Conservation (phyloP, 2,113 vertebrate genomes). For the Dolichotis patagonum region DNA sequence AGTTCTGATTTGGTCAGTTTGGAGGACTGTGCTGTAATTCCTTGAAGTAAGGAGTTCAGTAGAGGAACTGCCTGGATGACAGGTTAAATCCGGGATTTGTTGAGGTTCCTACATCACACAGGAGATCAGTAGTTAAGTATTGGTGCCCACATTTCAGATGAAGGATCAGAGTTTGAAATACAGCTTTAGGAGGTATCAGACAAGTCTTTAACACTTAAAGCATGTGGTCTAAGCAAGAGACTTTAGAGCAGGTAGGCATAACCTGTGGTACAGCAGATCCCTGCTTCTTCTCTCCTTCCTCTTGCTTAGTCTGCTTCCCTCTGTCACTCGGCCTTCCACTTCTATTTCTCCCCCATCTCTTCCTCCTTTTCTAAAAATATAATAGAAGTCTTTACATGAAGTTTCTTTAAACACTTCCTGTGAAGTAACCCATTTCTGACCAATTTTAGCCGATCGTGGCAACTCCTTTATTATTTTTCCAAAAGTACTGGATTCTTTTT, state of each 20-base stretch:
- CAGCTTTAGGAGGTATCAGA: neutral
- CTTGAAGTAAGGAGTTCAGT: neutral
- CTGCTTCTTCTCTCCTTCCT: neutral
- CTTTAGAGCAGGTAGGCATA: neutral
- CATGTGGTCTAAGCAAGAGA: neutral
- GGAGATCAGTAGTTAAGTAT: neutral
- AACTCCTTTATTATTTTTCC: neutral
- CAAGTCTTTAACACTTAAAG: neutral
- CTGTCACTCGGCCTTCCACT: neutral
- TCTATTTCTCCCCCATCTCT: neutral
- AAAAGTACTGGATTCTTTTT: neutral
- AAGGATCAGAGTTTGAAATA: neutral
- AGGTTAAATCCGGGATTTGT: neutral
- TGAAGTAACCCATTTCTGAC: neutral
- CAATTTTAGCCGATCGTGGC: neutral
- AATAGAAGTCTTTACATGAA: neutral
- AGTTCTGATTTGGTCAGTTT: neutral
- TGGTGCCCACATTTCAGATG: neutral
- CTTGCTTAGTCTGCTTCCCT: neutral
- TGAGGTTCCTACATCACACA: neutral
- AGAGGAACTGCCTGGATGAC: neutral
- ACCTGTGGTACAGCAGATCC: neutral
- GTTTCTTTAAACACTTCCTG: neutral
- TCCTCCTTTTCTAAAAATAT: conserved; percentile 6
- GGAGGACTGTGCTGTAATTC: neutral